Evolutionary conservation across 2,113 vertebrate genomes (phyloP).

Genomic region (Amblyornis subalaris): DNA sequence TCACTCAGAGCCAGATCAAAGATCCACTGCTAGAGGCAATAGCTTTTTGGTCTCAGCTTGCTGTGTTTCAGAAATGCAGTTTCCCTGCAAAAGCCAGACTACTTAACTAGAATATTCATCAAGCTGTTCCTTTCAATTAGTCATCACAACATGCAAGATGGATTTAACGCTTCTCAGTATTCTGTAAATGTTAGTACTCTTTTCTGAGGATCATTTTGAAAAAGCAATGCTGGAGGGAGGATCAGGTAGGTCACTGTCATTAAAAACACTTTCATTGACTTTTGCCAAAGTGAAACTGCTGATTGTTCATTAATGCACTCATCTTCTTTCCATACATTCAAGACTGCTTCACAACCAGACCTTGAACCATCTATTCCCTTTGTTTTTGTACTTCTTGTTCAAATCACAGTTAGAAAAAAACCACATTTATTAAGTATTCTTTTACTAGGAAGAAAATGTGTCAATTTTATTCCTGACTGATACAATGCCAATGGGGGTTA

Average conservation of each 20-base stretch:
- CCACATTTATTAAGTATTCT: neutral
- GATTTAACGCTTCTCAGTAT: neutral
- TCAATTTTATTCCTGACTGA: neutral
- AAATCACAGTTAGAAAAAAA: neutral
- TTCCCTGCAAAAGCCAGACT: neutral
- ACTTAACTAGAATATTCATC: conserved; percentile 35
- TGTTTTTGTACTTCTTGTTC: neutral
- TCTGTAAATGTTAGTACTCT: neutral
- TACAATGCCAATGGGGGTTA: neutral
- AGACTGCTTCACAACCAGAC: neutral
- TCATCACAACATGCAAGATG: neutral
- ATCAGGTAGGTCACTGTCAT: conserved; percentile 6
- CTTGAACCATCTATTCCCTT: neutral
- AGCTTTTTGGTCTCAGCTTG: conserved; percentile 26
- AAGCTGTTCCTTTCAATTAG: conserved; percentile 40
- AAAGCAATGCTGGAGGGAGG: neutral
- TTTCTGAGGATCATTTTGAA: conserved; percentile 15
- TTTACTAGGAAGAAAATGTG: neutral
- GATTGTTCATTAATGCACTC: neutral
- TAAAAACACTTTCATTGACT: neutral
- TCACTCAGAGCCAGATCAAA: conserved; percentile 48
- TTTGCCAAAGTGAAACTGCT: neutral
- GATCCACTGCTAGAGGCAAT: conserved; percentile 6
- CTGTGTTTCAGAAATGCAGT: neutral
- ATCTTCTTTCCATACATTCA: neutral